Evolutionary conservation across 2,113 vertebrate species (phyloP), one percentile per base, ranked within the genome.

Genomic region (Lophochroa leadbeateri): DNA sequence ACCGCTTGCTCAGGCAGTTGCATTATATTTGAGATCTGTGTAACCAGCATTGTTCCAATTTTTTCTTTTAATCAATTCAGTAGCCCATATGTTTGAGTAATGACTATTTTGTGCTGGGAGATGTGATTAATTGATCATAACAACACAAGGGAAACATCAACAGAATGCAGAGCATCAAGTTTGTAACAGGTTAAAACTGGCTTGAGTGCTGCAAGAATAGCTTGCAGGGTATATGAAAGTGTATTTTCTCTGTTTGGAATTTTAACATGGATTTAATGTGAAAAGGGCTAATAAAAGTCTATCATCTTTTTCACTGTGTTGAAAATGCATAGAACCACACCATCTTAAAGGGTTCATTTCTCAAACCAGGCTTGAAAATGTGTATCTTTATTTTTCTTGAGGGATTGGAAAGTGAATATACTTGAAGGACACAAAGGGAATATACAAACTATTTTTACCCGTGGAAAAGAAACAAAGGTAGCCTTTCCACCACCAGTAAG

Each of bases 1-100:
- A 94, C 93, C 93, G 93, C 95, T 97, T 97, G 97, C 80, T 94
- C 86, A 92, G 60, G 44, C 91, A 87, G 79, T 97, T 96, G 89
- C 65, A 55, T 78, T 74, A 53, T 65, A 68, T 77, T 80, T 88
- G 86, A 81, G 81, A 94, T 72, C 68, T 92, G 49, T 85, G 95
- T 92, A 80, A 70, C 31, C 70, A 84, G 71, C n/a, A 47, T 47
- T 82, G 15, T 39, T 88, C 57, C 63, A 80, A 9, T 50, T 47
- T 76, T 79, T 69, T 58, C 23, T 77, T 91, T 86, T 71, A 71
- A 79, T 94, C 55, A 70, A 46, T 76, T 91, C 31, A 28, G 70
- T 74, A 58, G 28, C 27, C 49, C 81, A 80, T 94, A 87, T 92
- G 94, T 90, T 85, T 82, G 24, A 60, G 49, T 69, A 95, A 96